Base-by-base conservation (phyloP, 2,797 vertebrate genomes). In the Microcaecilia unicolor region DNA sequence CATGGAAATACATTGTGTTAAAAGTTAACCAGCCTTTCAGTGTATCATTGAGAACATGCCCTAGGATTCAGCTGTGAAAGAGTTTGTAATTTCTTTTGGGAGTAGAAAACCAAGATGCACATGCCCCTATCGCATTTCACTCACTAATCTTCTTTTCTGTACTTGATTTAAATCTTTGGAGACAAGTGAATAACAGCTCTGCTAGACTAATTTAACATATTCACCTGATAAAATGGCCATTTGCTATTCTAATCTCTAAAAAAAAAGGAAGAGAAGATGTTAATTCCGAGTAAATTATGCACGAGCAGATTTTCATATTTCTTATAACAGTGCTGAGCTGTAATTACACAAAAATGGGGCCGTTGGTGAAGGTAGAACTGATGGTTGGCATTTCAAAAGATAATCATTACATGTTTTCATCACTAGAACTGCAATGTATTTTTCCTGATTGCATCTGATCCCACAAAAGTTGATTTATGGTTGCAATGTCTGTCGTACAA, bases 371-470 rank as follows among this genome's bases (percentile, higher is more conserved):
- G 23, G 25, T 33, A 9, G 25, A 49, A 37, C 31, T 19, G 10
- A 51, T 48, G 34, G 10, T 32, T 48, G 45, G 30, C 8, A 33
- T 52, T 55, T 53, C 47, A 16, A 57, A 59, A 22, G n/a, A 25
- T 25, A 26, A 57, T 55, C 2, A 0, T 45, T 46, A 37, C 18
- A 11, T 28, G 3, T 2, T 45, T 34, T 46, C 16, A 35, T 42
- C 41, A 10, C 36, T 7, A 24, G 31, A 15, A 11, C 9, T 20
- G 22, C 17, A 21, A 25, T 31, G 18, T 29, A 55, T 41, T 58
- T 46, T 56, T 48, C 35, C 9, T 34, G 28, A 25, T 25, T 59
- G 13, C 31, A 58, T 45, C 36, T 53, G 38, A 29, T 61, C 25
- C 40, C 1, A 19, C 1, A 10, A n/a, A 37, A 36, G 12, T 25